Evolutionary conservation across 2,113 vertebrate species (phyloP).

Genomic region (Myrmecobius fasciatus): DNA sequence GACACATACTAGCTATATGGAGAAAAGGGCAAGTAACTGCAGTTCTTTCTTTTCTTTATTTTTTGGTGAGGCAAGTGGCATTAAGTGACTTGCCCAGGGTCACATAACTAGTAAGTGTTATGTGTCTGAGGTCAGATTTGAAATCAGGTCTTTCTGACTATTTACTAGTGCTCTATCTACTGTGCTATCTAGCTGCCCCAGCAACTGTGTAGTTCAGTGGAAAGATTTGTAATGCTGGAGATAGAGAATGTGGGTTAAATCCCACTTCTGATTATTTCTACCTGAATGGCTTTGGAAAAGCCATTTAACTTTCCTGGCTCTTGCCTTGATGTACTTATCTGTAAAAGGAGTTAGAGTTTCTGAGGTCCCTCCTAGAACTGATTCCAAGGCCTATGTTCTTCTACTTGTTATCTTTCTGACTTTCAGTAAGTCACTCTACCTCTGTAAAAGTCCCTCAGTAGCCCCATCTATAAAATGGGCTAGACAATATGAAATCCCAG

Average conservation of each 20-base stretch:
- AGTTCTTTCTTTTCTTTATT: neutral
- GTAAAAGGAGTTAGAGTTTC: neutral
- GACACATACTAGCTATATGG: neutral
- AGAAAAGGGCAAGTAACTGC: neutral
- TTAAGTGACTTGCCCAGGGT: too few relatives aligned
- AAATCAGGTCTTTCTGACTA: too few relatives aligned
- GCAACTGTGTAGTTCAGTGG: neutral
- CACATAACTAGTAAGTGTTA: too few relatives aligned
- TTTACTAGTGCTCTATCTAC: too few relatives aligned
- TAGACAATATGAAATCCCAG: neutral
- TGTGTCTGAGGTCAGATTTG: too few relatives aligned
- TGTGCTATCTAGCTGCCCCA: neutral
- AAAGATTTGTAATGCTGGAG: neutral
- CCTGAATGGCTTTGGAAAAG: neutral
- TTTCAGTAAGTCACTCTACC: neutral
- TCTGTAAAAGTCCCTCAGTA: neutral
- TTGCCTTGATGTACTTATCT: neutral
- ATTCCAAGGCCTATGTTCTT: neutral
- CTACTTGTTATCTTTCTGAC: neutral
- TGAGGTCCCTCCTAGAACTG: neutral
- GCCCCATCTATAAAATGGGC: neutral
- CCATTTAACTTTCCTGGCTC: neutral
- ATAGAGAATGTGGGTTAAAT: neutral
- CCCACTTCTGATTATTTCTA: neutral
- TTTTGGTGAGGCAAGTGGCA: too few relatives aligned